Conservation (phyloP, 2,888 invertebrate genomes). For the Hipparchia semele region DNA sequence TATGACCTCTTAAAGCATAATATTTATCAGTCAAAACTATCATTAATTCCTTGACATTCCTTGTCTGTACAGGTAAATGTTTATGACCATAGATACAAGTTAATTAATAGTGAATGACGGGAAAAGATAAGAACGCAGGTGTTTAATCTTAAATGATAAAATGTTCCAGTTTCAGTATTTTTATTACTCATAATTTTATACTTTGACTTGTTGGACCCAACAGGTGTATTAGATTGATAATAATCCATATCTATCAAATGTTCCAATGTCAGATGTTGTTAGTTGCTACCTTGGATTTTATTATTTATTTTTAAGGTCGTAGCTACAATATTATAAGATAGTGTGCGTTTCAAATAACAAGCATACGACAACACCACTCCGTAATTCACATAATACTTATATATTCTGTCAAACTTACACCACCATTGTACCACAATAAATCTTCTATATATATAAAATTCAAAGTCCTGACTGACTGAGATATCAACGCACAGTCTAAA, state of each 20-base stretch:
- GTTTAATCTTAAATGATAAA: conserved; percentile 43
- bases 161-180: conserved; percentile 15
- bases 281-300: background rate
- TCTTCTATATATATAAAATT: no score
- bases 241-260: background rate
- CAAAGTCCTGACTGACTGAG: no score
- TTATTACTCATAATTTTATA: conserved; percentile 16
- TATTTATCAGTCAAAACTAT: no score
- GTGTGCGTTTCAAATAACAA: background rate
- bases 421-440: no score
- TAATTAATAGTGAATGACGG: conserved; percentile 17
- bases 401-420: no score
- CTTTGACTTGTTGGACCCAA: conserved; percentile 7
- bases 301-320: background rate
- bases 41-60: no score
- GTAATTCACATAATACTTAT: no score
- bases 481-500: no score
- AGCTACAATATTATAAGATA: background rate
- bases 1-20: no score
- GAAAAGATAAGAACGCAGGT: conserved; percentile 50
- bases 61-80: background rate
- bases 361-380: no score
- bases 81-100: conserved; percentile 6
- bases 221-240: conserved; percentile 3
- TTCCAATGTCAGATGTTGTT: background rate